These are phyloP conservation scores for Chymomyza procnemis DNA, from an alignment of 2,888 invertebrate species.

Conservation along the genomic window DNA sequence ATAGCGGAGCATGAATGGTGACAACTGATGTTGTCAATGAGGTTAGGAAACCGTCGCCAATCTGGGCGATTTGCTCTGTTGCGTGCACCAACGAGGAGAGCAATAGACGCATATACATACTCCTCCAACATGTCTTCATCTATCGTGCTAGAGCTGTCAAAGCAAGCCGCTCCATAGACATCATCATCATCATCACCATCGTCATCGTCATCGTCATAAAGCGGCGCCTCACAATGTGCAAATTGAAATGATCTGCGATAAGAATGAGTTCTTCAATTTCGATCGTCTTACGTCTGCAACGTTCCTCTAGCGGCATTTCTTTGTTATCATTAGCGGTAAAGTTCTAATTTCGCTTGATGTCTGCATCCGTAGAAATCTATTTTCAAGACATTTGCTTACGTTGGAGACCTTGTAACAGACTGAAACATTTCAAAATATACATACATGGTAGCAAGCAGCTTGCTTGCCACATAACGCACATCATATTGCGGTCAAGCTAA, in stretches of 20 bases:
- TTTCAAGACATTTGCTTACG: constrained; percentile 7
- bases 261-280: constrained; percentile 46
- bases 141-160: neutral
- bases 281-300: neutral
- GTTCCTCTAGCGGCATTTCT: neutral
- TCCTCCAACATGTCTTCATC: constrained; percentile 39
- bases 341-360: constrained; percentile 42
- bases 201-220: neutral
- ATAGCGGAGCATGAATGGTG: neutral
- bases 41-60: constrained; percentile 63
- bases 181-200: too few relatives aligned
- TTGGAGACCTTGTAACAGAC: neutral
- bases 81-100: constrained; percentile 57
- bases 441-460: neutral
- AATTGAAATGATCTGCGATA: constrained; percentile 56
- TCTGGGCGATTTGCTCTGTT: constrained; percentile 11
- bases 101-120: constrained; percentile 31
- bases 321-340: constrained; percentile 47
- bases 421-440: constrained; percentile 2
- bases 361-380: constrained; percentile 9
- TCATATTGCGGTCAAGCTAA: constrained; percentile 63
- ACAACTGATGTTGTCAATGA: constrained; percentile 48
- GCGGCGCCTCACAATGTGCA: constrained; percentile 44
- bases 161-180: neutral
- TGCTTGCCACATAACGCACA: constrained; percentile 32